A percentile compares a stretch with the other conserved stretches of the same genome.
Conservation (phyloP, 1,140 invertebrate species). For the Trichoplusia ni region DNA sequence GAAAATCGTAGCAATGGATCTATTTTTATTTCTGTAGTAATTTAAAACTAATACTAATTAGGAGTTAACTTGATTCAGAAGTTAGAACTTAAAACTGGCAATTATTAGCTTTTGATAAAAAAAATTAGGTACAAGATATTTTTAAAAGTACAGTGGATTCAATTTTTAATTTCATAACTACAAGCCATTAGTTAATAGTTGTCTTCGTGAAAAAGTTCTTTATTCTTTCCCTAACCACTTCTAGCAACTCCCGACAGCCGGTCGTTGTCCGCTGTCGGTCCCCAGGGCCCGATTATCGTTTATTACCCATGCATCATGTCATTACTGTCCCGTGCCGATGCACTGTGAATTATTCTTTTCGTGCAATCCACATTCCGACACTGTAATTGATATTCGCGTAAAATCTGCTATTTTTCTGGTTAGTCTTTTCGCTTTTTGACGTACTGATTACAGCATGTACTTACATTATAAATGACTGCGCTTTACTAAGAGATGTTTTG, state of each 20-base stretch:
- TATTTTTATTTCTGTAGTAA: too few relatives aligned
- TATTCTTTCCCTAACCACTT: constrained; percentile 3
- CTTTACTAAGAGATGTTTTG: neutral
- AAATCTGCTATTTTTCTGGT: constrained; percentile 8
- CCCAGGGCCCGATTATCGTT: constrained; percentile 53
- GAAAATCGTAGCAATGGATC: too few relatives aligned
- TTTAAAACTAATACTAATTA: too few relatives aligned
- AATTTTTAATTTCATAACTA: too few relatives aligned
- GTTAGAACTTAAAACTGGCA: too few relatives aligned
- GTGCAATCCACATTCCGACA: constrained; percentile 28
- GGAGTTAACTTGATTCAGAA: too few relatives aligned
- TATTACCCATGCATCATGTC: constrained; percentile 51
- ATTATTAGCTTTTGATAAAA: too few relatives aligned
- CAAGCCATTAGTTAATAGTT: too few relatives aligned
- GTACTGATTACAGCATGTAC: neutral
- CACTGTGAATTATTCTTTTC: constrained; percentile 31
- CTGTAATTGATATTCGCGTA: constrained; percentile 34
- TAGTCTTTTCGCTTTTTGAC: neutral
- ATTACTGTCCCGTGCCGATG: constrained; percentile 36
- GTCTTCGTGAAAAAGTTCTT: too few relatives aligned
- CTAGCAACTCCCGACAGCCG: neutral
- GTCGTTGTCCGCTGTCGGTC: constrained; percentile 24
- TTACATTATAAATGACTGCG: too few relatives aligned
- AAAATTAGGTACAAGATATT: too few relatives aligned
- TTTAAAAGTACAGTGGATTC: too few relatives aligned